Evolutionary conservation across 1,140 invertebrate species (phyloP).

Genomic region (Drosophila arizonae): DNA sequence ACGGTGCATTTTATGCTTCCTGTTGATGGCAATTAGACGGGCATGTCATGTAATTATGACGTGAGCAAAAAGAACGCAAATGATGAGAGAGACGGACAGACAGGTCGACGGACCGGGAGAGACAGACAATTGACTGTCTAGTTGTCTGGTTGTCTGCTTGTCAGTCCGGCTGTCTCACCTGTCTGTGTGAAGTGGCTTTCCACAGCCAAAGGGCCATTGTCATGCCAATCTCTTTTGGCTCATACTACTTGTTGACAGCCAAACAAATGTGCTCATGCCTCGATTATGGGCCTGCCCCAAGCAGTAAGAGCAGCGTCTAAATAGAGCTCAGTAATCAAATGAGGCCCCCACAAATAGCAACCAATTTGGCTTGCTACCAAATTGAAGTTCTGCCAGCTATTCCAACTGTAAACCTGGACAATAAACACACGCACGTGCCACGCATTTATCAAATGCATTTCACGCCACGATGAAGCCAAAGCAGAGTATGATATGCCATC

Average conservation of each 20-base stretch:
- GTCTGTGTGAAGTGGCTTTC: slow-evolving; percentile 28
- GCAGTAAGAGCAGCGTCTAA: slow-evolving; percentile 7
- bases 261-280: slow-evolving; percentile 16
- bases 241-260: slow-evolving; percentile 12
- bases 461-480: slow-evolving; percentile 40
- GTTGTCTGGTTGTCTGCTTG: slow-evolving; percentile 5
- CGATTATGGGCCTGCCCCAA: slow-evolving; percentile 24
- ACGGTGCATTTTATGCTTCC: slow-evolving; percentile 49
- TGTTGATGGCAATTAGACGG: slow-evolving; percentile 62
- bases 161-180: neutral
- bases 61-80: slow-evolving; percentile 53
- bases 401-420: slow-evolving; percentile 25
- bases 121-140: slow-evolving; percentile 8
- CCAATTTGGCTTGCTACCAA: slow-evolving; percentile 32
- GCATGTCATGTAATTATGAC: slow-evolving; percentile 62
- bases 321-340: slow-evolving; percentile 22
- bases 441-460: slow-evolving; percentile 62
- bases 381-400: slow-evolving; percentile 24
- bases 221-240: slow-evolving; percentile 14
- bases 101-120: slow-evolving; percentile 5
- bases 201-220: slow-evolving; percentile 34
- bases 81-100: slow-evolving; percentile 10
- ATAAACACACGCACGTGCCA: slow-evolving; percentile 41
- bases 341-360: slow-evolving; percentile 7
- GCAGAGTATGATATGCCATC: slow-evolving; percentile 16